phyloP scores from a whole-genome alignment of 2,888 invertebrate genomes.

The Oeneis ivallda region DNA sequence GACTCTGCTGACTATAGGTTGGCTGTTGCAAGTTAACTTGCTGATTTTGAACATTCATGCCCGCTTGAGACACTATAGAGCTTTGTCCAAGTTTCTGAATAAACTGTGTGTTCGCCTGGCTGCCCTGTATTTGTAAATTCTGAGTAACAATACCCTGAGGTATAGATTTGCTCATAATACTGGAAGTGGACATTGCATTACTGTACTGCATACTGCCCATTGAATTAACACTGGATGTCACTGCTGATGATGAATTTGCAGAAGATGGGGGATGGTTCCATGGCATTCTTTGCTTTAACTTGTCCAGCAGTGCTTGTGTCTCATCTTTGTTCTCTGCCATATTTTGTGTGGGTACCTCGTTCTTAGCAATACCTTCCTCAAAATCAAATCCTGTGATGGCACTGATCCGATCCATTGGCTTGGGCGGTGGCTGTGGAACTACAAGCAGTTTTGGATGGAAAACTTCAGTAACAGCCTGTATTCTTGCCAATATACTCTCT shows the following conservation, averaged over 20 bases:
- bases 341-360: conserved; percentile 79
- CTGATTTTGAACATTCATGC: conserved; percentile 62
- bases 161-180: conserved; percentile 69
- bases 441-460: conserved; percentile 92
- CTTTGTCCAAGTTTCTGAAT: conserved; percentile 72
- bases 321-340: conserved; percentile 79
- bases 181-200: conserved; percentile 63
- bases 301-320: conserved; percentile 86
- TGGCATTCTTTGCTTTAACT: conserved; percentile 89
- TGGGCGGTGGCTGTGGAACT: conserved; percentile 73
- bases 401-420: conserved; percentile 76
- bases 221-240: conserved; percentile 65
- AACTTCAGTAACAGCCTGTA: conserved; percentile 83
- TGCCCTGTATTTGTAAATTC: conserved; percentile 69
- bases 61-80: conserved; percentile 62
- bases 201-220: conserved; percentile 75
- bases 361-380: conserved; percentile 79
- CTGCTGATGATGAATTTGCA: conserved; percentile 60
- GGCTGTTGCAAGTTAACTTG: conserved; percentile 69
- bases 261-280: conserved; percentile 86
- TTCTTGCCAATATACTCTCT: conserved; percentile 87
- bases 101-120: conserved; percentile 64
- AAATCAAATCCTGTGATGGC: conserved; percentile 79
- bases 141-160: conserved; percentile 73
- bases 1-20: conserved; percentile 55